Evolutionary conservation across 2,888 invertebrate species (phyloP).

Genomic region (Cerceris ruficornis): DNA sequence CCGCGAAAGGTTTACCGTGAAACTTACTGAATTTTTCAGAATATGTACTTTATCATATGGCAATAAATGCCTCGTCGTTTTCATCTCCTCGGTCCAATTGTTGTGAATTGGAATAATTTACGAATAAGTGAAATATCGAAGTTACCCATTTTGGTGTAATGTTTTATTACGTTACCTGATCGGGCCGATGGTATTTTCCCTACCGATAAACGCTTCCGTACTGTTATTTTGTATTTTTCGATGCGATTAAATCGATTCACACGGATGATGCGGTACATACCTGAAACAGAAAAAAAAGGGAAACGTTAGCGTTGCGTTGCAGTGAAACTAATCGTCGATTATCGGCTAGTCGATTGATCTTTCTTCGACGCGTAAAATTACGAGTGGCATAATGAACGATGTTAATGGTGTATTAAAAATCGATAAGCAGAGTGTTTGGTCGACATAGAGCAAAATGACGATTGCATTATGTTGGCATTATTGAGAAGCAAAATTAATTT

Average conservation of each 20-base stretch:
- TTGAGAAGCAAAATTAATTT: too few species aligned
- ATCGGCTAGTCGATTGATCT: too few species aligned
- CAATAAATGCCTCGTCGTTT: background rate
- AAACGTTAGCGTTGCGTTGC: background rate
- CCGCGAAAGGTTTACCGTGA: too few species aligned
- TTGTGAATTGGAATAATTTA: background rate
- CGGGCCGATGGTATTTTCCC: background rate
- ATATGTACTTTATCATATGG: too few species aligned
- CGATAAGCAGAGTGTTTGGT: too few species aligned
- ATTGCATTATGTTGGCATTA: too few species aligned
- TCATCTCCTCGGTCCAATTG: background rate
- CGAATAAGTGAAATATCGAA: background rate
- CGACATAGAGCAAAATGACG: too few species aligned
- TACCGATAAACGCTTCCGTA: background rate
- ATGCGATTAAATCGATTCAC: background rate
- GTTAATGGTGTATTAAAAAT: too few species aligned
- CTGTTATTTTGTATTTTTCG: background rate
- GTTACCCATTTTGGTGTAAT: background rate
- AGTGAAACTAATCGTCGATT: background rate
- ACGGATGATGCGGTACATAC: constrained; percentile 56
- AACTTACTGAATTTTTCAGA: too few species aligned
- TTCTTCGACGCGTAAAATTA: background rate
- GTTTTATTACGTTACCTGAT: background rate
- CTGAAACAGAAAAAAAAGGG: constrained; percentile 68
- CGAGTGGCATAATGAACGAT: too few species aligned